A percentile compares a stretch with the other conserved stretches of the same genome.
Conservation (phyloP, 2,113 vertebrate genomes). For the Lonchura striata region DNA sequence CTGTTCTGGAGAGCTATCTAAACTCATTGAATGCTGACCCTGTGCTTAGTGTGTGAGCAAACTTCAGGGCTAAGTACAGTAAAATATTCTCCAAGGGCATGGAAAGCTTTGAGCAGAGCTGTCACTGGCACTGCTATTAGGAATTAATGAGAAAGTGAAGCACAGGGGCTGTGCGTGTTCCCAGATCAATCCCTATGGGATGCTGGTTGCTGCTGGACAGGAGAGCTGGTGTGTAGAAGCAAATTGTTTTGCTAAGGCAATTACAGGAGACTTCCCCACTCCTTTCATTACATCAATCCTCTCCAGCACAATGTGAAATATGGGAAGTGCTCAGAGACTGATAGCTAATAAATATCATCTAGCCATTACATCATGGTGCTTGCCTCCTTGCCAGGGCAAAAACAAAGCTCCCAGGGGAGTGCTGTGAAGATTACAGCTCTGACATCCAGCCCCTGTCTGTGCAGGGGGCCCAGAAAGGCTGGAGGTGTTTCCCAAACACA, state of each 20-base stretch:
- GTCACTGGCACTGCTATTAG: not conserved
- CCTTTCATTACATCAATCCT: not conserved
- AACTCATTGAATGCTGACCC: not conserved
- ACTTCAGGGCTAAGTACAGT: not conserved
- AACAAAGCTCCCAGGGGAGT: not conserved
- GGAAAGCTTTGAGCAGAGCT: not conserved
- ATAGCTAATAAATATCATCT: not conserved
- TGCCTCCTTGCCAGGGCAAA: not conserved
- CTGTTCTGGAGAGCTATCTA: not conserved
- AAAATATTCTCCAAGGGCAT: not conserved
- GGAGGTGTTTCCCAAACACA: not conserved
- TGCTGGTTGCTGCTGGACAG: not conserved
- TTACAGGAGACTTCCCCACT: not conserved
- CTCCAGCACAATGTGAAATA: not conserved
- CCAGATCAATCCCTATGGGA: not conserved
- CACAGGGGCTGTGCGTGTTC: not conserved
- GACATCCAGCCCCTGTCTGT: not conserved
- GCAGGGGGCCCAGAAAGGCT: not conserved
- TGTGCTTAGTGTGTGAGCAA: not conserved
- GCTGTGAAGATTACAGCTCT: not conserved
- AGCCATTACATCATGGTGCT: not conserved
- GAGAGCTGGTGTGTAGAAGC: not conserved
- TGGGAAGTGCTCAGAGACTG: not conserved
- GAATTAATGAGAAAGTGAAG: conserved; percentile 19
- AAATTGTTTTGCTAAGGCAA: not conserved